A percentile compares a stretch with the other conserved stretches of the same genome.
These are phyloP conservation scores for Centropus bengalensis DNA, from an alignment of 2,113 vertebrate genomes.

Conservation along the genomic window DNA sequence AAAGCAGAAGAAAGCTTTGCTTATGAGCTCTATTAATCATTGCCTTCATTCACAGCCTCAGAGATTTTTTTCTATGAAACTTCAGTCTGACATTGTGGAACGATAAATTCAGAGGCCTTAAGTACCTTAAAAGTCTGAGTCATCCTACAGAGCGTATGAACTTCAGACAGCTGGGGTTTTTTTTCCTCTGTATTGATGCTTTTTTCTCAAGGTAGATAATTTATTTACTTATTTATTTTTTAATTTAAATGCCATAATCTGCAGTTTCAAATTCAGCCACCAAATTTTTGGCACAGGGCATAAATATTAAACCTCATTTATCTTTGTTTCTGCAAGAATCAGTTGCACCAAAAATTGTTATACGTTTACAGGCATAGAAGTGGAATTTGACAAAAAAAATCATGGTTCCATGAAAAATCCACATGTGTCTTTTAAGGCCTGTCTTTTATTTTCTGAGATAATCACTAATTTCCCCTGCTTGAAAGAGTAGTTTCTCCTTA, in stretches of 20 bases:
- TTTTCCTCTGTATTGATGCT: neutral
- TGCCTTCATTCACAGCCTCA: neutral
- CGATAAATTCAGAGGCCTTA: neutral
- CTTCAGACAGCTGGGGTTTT: neutral
- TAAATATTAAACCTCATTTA: neutral
- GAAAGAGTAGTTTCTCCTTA: neutral
- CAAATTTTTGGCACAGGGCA: neutral
- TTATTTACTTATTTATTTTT: no score
- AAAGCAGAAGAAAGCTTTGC: neutral
- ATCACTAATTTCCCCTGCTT: neutral
- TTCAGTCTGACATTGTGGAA: neutral
- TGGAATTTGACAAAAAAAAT: neutral
- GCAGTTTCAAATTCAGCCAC: neutral
- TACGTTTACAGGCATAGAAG: neutral
- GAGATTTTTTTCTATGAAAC: neutral
- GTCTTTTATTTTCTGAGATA: neutral
- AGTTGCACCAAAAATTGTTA: neutral
- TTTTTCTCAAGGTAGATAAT: neutral
- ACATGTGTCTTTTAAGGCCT: neutral
- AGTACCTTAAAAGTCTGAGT: neutral
- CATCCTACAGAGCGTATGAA: neutral
- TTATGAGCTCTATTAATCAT: neutral
- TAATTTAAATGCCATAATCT: neutral
- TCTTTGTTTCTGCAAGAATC: neutral
- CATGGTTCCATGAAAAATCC: neutral